Percentiles rank a stretch among this genome's conserved stretches.
phyloP scores from a whole-genome alignment of 2,113 vertebrate genomes.

The Empidonax alnorum region DNA sequence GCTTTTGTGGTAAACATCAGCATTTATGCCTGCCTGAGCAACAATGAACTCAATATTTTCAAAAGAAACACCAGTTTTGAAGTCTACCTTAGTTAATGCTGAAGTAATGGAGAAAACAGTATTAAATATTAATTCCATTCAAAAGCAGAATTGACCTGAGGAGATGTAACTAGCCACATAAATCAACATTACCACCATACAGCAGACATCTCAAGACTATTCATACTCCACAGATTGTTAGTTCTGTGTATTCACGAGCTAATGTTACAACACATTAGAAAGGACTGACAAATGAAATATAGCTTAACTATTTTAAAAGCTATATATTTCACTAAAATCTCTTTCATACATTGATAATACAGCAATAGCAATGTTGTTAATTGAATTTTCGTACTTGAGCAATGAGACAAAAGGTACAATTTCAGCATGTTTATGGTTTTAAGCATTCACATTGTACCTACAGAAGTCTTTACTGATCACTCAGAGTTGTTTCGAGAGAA shows the following conservation, averaged over 20 bases:
- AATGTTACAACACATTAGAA: slow-evolving; percentile 10
- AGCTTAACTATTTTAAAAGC: neutral
- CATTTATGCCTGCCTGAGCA: slow-evolving; percentile 6
- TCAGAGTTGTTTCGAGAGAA: neutral
- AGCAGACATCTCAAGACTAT: slow-evolving; percentile 22
- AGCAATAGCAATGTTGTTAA: neutral
- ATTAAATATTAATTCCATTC: slow-evolving; percentile 73
- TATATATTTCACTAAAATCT: neutral
- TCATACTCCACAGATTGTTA: slow-evolving; percentile 17
- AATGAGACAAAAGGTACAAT: neutral
- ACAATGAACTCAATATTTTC: slow-evolving; percentile 36
- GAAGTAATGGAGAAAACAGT: slow-evolving; percentile 43
- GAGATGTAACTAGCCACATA: slow-evolving; percentile 49
- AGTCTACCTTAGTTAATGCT: slow-evolving; percentile 62
- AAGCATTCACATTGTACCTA: neutral
- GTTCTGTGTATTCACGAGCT: neutral
- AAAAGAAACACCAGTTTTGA: slow-evolving; percentile 27
- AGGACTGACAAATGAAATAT: slow-evolving; percentile 5
- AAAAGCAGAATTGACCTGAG: slow-evolving; percentile 60
- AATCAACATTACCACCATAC: slow-evolving; percentile 37
- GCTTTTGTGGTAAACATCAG: slow-evolving; percentile 18
- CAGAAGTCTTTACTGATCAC: neutral
- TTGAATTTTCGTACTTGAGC: neutral
- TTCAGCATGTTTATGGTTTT: neutral
- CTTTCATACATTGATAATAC: neutral